Percentiles rank a stretch among this genome's conserved stretches.
Evolutionary conservation across 2,797 vertebrate species (phyloP).

Genomic region (Cyclopterus lumpus): DNA sequence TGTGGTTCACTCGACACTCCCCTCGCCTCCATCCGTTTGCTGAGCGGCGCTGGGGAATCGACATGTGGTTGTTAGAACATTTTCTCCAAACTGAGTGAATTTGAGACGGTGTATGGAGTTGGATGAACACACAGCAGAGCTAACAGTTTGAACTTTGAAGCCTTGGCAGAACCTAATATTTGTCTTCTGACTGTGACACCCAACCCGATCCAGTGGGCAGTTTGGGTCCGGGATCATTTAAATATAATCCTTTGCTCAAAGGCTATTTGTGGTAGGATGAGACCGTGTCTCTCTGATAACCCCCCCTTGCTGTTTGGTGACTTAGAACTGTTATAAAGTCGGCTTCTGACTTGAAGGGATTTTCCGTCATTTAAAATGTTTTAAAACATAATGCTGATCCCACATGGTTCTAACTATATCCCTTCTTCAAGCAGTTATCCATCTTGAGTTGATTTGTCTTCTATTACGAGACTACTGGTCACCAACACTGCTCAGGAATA

Average conservation of each 20-base stretch:
- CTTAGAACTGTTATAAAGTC: slow-evolving; percentile 40
- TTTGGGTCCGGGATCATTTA: slow-evolving; percentile 35
- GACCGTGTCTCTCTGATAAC: slow-evolving; percentile 28
- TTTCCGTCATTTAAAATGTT: slow-evolving; percentile 61
- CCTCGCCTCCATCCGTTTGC: slow-evolving; percentile 35
- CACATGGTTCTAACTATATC: slow-evolving; percentile 22
- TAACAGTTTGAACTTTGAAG: slow-evolving; percentile 58
- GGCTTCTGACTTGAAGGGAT: slow-evolving; percentile 55
- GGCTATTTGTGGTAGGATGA: slow-evolving; percentile 43
- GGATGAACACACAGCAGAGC: slow-evolving; percentile 42
- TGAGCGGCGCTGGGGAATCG: slow-evolving; percentile 38
- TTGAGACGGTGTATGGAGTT: slow-evolving; percentile 42
- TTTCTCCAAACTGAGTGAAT: slow-evolving; percentile 56
- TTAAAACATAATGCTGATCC: slow-evolving; percentile 48
- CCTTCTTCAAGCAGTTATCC: background rate
- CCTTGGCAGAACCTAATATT: slow-evolving; percentile 43
- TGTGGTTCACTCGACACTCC: slow-evolving; percentile 40
- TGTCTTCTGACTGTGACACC: slow-evolving; percentile 41
- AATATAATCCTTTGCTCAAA: slow-evolving; percentile 46
- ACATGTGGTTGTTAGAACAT: slow-evolving; percentile 54
- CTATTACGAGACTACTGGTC: background rate
- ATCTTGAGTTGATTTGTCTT: background rate
- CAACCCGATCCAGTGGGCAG: slow-evolving; percentile 29
- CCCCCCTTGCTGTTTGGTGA: slow-evolving; percentile 40
- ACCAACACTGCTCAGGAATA: background rate